Conservation (phyloP, 2,113 vertebrate genomes). For the cattle (Bos taurus) region DNA sequence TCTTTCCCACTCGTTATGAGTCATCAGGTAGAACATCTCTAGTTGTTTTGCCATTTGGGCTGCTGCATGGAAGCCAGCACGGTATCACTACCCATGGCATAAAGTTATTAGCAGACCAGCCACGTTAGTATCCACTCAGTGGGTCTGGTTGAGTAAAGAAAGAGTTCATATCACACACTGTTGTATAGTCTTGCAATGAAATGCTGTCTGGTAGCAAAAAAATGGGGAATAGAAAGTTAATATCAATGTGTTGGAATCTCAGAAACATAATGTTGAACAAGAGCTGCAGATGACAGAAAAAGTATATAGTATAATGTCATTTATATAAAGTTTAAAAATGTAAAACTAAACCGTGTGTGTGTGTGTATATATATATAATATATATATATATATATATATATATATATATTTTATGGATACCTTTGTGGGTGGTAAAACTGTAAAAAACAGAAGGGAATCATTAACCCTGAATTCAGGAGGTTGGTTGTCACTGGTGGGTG, state of each 20-base stretch:
- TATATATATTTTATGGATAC: not conserved
- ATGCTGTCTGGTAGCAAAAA: not conserved
- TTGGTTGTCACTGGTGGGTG: not conserved
- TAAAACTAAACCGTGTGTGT: not conserved
- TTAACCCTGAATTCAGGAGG: not conserved
- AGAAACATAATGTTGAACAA: not conserved
- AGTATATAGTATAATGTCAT: not conserved
- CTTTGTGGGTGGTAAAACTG: not conserved
- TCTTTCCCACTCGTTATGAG: not conserved
- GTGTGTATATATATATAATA: not conserved
- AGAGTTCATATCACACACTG: not conserved
- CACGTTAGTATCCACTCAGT: not conserved
- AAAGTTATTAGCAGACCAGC: not conserved
- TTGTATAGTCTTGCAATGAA: not conserved
- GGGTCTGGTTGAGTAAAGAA: not conserved
- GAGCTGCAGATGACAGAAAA: not conserved
- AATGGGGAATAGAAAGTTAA: not conserved
- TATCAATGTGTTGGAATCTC: not conserved
- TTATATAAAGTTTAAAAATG: not conserved
- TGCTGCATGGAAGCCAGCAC: not conserved
- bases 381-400: not conserved
- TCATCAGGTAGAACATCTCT: not conserved
- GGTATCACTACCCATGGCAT: not conserved
- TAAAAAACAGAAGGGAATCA: not conserved
- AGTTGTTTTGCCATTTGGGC: not conserved